These are phyloP conservation scores for Pelosia muscerda DNA, from an alignment of 2,888 invertebrate genomes.

Conservation along the genomic window DNA sequence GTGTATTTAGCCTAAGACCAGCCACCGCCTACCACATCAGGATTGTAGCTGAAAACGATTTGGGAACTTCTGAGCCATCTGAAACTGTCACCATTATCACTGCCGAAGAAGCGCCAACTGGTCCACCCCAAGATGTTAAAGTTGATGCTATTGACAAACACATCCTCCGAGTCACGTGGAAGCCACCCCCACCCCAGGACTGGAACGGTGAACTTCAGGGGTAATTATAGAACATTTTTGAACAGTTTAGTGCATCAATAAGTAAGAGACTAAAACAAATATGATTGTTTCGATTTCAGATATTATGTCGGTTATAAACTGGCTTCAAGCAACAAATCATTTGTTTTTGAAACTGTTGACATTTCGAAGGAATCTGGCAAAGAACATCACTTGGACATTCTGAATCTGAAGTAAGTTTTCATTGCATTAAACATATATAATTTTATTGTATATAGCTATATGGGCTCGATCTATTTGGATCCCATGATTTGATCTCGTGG, in stretches of 20 bases:
- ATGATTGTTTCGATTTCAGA: conserved; percentile 80
- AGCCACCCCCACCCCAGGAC: conserved; percentile 94
- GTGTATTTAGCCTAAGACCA: conserved; percentile 95
- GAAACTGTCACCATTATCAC: conserved; percentile 98
- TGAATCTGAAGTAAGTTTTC: conserved; percentile 89
- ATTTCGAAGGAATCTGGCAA: conserved; percentile 97
- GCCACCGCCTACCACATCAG: conserved; percentile 97
- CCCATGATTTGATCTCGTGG: no score
- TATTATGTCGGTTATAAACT: conserved; percentile 97
- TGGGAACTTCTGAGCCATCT: conserved; percentile 97
- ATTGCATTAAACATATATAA: neutral
- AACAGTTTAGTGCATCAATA: neutral
- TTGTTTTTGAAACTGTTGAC: conserved; percentile 96
- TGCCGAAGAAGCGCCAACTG: conserved; percentile 96
- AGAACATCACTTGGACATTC: conserved; percentile 94
- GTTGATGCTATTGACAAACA: conserved; percentile 96
- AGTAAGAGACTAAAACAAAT: neutral
- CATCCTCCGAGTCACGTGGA: conserved; percentile 95
- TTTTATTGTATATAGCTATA: neutral
- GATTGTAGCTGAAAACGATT: conserved; percentile 97
- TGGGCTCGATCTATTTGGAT: no score
- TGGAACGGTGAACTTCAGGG: conserved; percentile 96
- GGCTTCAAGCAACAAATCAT: conserved; percentile 94
- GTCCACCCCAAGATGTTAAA: conserved; percentile 93
- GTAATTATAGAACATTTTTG: conserved; percentile 52